phyloP scores from a whole-genome alignment of 2,888 invertebrate species.

The Pomacea canaliculata region DNA sequence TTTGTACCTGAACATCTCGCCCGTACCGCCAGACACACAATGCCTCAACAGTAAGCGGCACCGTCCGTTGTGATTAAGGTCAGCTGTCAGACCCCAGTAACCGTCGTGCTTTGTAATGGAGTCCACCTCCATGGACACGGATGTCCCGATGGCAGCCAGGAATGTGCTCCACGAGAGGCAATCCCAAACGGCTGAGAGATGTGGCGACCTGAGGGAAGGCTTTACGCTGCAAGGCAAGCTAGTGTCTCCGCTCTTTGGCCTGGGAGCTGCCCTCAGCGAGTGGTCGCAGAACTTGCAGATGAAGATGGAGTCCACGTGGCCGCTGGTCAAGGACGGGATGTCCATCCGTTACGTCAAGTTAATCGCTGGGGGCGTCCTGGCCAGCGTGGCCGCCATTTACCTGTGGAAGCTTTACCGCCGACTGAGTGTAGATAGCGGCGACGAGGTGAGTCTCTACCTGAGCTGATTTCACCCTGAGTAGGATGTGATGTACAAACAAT shows the following conservation, averaged over 20 bases:
- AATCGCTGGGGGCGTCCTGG: conserved; percentile 19
- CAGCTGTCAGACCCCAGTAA: too few relatives aligned
- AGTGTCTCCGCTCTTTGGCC: conserved; percentile 15
- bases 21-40: not conserved
- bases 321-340: conserved; percentile 9
- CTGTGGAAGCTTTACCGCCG: conserved; percentile 21
- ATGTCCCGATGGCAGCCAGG: too few relatives aligned
- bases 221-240: conserved; percentile 4
- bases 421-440: not conserved
- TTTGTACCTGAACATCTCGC: too few relatives aligned
- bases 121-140: too few relatives aligned
- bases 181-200: too few relatives aligned
- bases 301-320: conserved; percentile 12
- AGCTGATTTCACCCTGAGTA: too few relatives aligned
- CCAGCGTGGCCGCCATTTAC: conserved; percentile 15
- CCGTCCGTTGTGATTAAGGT: not conserved
- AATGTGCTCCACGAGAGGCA: too few relatives aligned
- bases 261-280: conserved; percentile 14
- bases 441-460: too few relatives aligned
- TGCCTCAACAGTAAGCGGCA: not conserved
- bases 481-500: too few relatives aligned
- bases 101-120: too few relatives aligned
- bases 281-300: conserved; percentile 13
- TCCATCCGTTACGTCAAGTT: conserved; percentile 12
- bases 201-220: too few relatives aligned